phyloP scores from a whole-genome alignment of 2,888 invertebrate species.

The Cordilura impudica region DNA sequence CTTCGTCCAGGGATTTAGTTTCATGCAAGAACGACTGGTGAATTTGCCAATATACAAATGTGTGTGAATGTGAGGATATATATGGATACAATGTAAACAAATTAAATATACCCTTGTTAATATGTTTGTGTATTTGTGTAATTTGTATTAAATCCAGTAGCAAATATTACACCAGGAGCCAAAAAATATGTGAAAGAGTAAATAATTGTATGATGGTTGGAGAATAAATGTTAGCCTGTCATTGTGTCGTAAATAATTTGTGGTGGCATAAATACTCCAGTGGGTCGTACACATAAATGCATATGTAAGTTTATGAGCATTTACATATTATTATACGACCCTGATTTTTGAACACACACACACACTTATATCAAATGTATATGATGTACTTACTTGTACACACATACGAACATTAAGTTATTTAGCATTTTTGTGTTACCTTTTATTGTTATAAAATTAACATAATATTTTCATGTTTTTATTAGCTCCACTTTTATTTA shows the following conservation, averaged over 20 bases:
- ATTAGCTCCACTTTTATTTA: background rate
- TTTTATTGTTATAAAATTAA: slow-evolving; percentile 20
- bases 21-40: no score
- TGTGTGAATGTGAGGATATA: background rate
- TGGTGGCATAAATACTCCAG: slow-evolving; percentile 3
- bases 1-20: slow-evolving; percentile 36
- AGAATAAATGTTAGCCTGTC: slow-evolving; percentile 48
- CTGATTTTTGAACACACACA: background rate
- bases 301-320: slow-evolving; percentile 9
- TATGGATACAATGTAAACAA: background rate
- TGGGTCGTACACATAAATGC: slow-evolving; percentile 17
- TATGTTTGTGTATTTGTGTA: slow-evolving; percentile 5
- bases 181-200: background rate
- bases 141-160: slow-evolving; percentile 29
- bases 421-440: background rate
- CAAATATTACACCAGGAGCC: slow-evolving; percentile 28
- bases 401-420: background rate
- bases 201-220: slow-evolving; percentile 6
- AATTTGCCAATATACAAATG: background rate
- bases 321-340: slow-evolving; percentile 1
- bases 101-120: slow-evolving; percentile 33
- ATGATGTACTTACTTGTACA: background rate
- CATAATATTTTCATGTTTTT: slow-evolving; percentile 36
- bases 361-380: background rate
- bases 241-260: slow-evolving; percentile 48